Conservation (phyloP, 2,888 invertebrate species). For the Acanthopleura granulata region DNA sequence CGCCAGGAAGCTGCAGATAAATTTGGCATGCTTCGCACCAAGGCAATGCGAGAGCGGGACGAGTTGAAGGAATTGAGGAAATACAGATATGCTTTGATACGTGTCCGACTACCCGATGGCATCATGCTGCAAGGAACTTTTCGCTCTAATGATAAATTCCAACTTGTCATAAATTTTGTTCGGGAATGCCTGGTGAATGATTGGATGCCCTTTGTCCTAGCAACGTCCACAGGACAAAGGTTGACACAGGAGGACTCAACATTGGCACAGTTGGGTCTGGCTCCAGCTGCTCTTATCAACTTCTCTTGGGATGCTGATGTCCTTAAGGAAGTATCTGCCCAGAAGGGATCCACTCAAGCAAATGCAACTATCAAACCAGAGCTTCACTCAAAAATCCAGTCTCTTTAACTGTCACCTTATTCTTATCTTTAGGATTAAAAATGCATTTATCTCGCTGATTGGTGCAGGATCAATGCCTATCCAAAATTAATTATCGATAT, state of each 20-base stretch:
- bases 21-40: slow-evolving; percentile 87
- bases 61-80: slow-evolving; percentile 83
- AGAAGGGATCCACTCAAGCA: slow-evolving; percentile 43
- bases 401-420: slow-evolving; percentile 17
- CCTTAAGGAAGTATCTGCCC: slow-evolving; percentile 53
- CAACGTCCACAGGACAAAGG: slow-evolving; percentile 78
- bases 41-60: slow-evolving; percentile 94
- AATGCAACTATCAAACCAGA: slow-evolving; percentile 78
- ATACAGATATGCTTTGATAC: slow-evolving; percentile 80
- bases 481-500: no score
- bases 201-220: slow-evolving; percentile 79
- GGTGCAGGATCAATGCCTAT: no score
- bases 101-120: slow-evolving; percentile 85
- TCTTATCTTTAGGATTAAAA: no score
- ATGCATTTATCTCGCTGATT: no score
- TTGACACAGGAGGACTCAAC: slow-evolving; percentile 77
- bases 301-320: slow-evolving; percentile 77
- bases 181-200: slow-evolving; percentile 81
- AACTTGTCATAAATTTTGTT: slow-evolving; percentile 83
- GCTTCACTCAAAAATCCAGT: slow-evolving; percentile 74
- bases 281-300: slow-evolving; percentile 85
- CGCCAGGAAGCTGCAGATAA: slow-evolving; percentile 81
- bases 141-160: slow-evolving; percentile 83
- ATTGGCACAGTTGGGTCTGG: slow-evolving; percentile 83
- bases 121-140: slow-evolving; percentile 83